Percentiles rank a stretch among this genome's conserved stretches.
phyloP scores from a whole-genome alignment of 1,140 invertebrate species.

The Caenorhabditis tropicalis region DNA sequence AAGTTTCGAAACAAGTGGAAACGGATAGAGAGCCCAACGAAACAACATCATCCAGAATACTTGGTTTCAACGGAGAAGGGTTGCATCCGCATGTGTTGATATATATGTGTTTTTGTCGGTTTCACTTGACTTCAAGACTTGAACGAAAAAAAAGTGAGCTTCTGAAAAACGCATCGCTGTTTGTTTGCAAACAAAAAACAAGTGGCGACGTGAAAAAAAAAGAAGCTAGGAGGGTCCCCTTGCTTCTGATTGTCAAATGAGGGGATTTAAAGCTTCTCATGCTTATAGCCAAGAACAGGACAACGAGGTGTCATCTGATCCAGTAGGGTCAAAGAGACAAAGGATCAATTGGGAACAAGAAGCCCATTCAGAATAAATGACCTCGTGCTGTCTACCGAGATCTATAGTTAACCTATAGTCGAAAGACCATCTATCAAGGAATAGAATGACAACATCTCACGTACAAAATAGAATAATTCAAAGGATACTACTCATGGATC shows the following conservation, averaged over 20 bases:
- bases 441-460: neutral
- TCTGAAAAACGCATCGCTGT: neutral
- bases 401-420: neutral
- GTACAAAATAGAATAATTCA: neutral
- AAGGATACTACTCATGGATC: neutral
- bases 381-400: neutral
- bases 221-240: neutral
- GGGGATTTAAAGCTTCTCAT: conserved; percentile 8
- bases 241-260: conserved; percentile 21
- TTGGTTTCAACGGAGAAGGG: neutral
- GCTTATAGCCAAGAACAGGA: neutral
- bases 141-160: conserved; percentile 10
- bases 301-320: neutral
- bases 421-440: neutral
- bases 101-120: conserved; percentile 17
- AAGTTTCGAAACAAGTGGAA: neutral
- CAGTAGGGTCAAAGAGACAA: neutral
- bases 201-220: neutral
- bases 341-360: neutral
- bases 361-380: neutral
- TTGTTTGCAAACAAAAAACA: conserved; percentile 32
- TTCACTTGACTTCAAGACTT: neutral
- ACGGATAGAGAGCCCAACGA: neutral
- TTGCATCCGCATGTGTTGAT: neutral
- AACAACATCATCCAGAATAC: neutral